A percentile compares a stretch with the other conserved stretches of the same genome.
phyloP scores from a whole-genome alignment of 2,113 vertebrate genomes.

The Toxostoma redivivum region DNA sequence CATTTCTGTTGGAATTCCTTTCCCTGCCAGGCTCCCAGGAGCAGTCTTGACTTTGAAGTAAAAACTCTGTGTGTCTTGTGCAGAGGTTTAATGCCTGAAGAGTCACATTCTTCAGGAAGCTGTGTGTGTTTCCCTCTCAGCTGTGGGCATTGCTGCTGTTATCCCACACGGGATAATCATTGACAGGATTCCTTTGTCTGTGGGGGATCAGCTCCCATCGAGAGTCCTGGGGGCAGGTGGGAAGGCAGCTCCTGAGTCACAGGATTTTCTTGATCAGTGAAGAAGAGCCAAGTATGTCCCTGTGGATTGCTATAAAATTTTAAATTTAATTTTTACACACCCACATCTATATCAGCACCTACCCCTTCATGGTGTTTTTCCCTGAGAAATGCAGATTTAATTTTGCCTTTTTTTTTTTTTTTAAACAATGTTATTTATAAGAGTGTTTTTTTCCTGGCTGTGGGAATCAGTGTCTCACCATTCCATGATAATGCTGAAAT shows the following conservation, averaged over 20 bases:
- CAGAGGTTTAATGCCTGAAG: not conserved
- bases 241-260: not conserved
- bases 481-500: not conserved
- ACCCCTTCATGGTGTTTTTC: not conserved
- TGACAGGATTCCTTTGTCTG: not conserved
- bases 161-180: not conserved
- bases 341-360: fast-evolving
- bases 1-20: not conserved
- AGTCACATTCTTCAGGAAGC: not conserved
- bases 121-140: not conserved
- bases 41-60: not conserved
- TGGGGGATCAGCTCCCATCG: not conserved
- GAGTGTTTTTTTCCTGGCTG: not conserved
- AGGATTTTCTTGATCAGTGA: not conserved
- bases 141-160: not conserved
- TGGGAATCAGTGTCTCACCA: not conserved
- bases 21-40: not conserved
- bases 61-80: not conserved
- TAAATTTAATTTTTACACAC: not conserved
- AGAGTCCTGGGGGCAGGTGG: not conserved
- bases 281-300: not conserved
- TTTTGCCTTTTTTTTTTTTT: not conserved
- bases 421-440: not conserved
- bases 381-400: not conserved
- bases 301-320: not conserved